These are phyloP conservation scores for Tuta absoluta DNA, from an alignment of 2,888 invertebrate genomes.

Conservation along the genomic window DNA sequence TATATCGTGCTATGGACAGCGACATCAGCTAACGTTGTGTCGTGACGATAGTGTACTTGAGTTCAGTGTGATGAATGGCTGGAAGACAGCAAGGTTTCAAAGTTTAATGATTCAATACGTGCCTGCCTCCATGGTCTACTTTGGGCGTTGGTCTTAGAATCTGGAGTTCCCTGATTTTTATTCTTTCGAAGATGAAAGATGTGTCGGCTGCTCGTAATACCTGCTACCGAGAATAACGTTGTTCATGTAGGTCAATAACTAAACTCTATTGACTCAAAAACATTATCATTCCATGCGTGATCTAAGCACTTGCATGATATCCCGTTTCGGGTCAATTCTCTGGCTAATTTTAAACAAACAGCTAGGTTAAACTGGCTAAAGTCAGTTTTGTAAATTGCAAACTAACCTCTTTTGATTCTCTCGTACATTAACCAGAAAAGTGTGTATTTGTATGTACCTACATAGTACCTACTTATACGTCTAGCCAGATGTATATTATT, in stretches of 20 bases:
- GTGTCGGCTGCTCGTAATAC: too few relatives aligned
- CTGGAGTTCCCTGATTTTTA: too few relatives aligned
- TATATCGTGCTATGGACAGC: too few relatives aligned
- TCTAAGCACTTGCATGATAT: neutral
- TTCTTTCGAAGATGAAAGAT: too few relatives aligned
- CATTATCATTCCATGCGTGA: neutral
- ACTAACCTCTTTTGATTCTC: neutral
- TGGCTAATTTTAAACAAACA: neutral
- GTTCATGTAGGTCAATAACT: too few relatives aligned
- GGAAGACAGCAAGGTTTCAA: neutral
- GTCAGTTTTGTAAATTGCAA: neutral
- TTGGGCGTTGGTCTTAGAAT: too few relatives aligned
- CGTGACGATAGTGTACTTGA: neutral
- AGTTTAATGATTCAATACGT: too few relatives aligned
- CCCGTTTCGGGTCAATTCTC: neutral
- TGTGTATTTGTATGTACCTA: too few relatives aligned
- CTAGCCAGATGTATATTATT: neutral
- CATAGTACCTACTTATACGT: too few relatives aligned
- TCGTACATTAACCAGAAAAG: too few relatives aligned
- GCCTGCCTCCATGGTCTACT: too few relatives aligned
- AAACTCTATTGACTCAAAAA: neutral
- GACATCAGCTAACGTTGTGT: neutral
- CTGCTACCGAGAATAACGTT: too few relatives aligned
- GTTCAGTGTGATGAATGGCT: neutral
- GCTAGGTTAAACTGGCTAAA: neutral